phyloP scores from a whole-genome alignment of 2,888 invertebrate genomes.

The Xestia xanthographa region DNA sequence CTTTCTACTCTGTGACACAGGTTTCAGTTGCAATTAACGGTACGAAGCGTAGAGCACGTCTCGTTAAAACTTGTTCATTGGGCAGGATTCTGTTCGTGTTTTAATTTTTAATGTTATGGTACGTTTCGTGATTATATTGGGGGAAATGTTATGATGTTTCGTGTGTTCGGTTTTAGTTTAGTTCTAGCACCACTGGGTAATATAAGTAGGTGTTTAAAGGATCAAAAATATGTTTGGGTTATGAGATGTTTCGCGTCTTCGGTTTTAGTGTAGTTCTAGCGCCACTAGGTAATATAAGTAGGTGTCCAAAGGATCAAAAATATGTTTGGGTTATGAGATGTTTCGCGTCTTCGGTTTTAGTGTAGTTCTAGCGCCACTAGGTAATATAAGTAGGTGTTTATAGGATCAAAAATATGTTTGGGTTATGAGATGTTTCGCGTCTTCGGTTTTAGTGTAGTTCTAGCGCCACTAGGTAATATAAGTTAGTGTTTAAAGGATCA shows the following conservation, averaged over 20 bases:
- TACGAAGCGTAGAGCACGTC: conserved; percentile 53
- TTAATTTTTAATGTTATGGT: conserved; percentile 26
- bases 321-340: no score
- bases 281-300: no score
- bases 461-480: no score
- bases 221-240: no score
- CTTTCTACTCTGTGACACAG: conserved; percentile 43
- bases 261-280: no score
- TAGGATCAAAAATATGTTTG: background rate
- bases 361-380: no score
- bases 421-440: no score
- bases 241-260: no score
- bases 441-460: no score
- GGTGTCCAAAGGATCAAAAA: background rate
- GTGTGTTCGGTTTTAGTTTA: background rate
- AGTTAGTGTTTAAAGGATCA: background rate
- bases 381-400: no score
- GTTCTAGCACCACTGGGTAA: background rate
- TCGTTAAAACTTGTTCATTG: conserved; percentile 69
- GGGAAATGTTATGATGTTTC: background rate
- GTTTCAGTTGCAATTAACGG: conserved; percentile 74
- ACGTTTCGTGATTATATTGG: conserved; percentile 2
- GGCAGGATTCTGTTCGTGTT: conserved; percentile 38
- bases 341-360: no score
- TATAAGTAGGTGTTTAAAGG: background rate